Base-by-base conservation (phyloP, 2,113 vertebrate species). In the Mesoclemmys tuberculata region DNA sequence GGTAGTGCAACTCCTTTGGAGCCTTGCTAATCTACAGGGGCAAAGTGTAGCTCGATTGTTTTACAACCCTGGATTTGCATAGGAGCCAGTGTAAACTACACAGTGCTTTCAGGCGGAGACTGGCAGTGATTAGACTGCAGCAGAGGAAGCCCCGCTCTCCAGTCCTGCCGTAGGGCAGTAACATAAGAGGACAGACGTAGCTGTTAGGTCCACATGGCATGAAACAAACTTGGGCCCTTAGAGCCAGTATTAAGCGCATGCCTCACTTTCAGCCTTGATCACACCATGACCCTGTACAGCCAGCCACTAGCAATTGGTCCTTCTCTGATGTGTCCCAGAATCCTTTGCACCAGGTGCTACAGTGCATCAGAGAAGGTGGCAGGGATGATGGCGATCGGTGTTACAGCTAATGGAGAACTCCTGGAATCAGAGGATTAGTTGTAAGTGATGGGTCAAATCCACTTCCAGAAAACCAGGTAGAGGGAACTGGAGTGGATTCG, bases 381-480 rank as follows among this genome's bases (percentile, higher is more conserved):
- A 87, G 41, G 21, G 18, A n/a, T 10, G 24, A 82, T 3, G 19
- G 49, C 46, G 44, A 38, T 19, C 54, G 56, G 88, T 3, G 56
- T 44, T 87, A 84, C 84, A 90, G 56, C 51, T 90, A 21, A 86
- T 54, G 82, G 87, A 87, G 79, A 92, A 52, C 8, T 21, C n/a
- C 14, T 74, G 10, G 0, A 82, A 91, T 84, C 89, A 93, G 49
- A 44, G 93, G 8, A 89, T 51, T 24, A 93, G 85, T 64, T 91
- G 93, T 78, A 94, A 95, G 90, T 19, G 27, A 90, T 48, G 41
- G 81, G 84, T n/a, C 64, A 90, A 89, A 91, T 4, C 10, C 24
- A 96, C 54, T 51, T 87, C 87, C 78, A 90, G 64, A 92, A 91
- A 87, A 75, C 38, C 79, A 64, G 44, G 44, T 54, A 82, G 93